A percentile compares a stretch with the other conserved stretches of the same genome.
phyloP scores from a whole-genome alignment of 2,888 invertebrate genomes.

The Labia minor region DNA sequence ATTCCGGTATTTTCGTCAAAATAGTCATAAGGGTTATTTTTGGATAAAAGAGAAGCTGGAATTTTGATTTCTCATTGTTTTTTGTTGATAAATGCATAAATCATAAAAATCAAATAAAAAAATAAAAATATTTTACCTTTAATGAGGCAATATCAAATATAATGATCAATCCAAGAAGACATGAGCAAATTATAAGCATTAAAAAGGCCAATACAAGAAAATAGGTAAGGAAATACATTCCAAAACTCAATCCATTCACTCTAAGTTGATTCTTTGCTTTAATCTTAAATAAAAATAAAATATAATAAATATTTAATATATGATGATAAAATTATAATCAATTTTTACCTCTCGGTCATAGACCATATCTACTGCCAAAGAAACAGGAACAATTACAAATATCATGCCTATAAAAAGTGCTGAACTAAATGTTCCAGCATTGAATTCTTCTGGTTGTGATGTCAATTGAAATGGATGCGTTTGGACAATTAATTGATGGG shows the following conservation, averaged over 20 bases:
- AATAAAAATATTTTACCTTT: constrained; percentile 27
- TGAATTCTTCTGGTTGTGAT: constrained; percentile 59
- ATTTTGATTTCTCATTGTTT: too few relatives aligned
- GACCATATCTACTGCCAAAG: constrained; percentile 67
- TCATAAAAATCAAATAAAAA: too few relatives aligned
- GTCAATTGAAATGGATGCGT: constrained; percentile 64
- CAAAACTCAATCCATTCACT: constrained; percentile 66
- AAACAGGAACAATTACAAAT: constrained; percentile 64
- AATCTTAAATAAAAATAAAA: constrained; percentile 43
- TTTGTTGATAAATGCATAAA: too few relatives aligned
- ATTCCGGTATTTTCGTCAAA: too few relatives aligned
- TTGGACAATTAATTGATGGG: constrained; percentile 49
- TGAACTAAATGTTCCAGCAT: constrained; percentile 59
- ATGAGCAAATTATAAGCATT: constrained; percentile 55
- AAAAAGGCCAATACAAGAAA: constrained; percentile 59
- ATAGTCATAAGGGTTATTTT: too few relatives aligned
- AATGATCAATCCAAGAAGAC: constrained; percentile 52
- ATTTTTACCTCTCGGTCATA: constrained; percentile 64
- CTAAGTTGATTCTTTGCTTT: constrained; percentile 72
- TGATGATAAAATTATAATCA: background rate
- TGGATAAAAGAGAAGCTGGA: too few relatives aligned
- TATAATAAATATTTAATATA: constrained; percentile 3
- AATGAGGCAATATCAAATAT: constrained; percentile 60
- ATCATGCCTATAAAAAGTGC: constrained; percentile 70
- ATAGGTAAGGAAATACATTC: constrained; percentile 63